These are phyloP conservation scores for Tetrapedia diversipes DNA, from an alignment of 2,888 invertebrate species.

Conservation along the genomic window DNA sequence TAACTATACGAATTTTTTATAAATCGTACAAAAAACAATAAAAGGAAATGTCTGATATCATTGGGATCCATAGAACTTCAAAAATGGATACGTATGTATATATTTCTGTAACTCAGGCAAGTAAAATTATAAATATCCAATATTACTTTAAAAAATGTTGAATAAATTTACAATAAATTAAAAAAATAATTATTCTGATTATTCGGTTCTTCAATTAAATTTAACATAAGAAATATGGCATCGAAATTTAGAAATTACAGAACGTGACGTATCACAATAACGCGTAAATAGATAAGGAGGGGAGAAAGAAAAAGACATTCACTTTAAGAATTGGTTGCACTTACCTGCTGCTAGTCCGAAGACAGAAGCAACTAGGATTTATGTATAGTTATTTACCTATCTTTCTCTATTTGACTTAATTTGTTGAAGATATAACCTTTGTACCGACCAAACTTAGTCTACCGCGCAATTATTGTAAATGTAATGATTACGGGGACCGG, in stretches of 20 bases:
- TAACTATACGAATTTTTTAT: neutral
- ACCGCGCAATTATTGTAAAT: constrained; percentile 48
- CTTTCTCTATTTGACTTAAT: constrained; percentile 6
- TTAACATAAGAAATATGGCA: neutral
- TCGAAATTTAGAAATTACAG: constrained; percentile 2
- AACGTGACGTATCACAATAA: constrained; percentile 53
- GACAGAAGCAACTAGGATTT: constrained; percentile 61
- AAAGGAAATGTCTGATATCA: constrained; percentile 4
- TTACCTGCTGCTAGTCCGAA: constrained; percentile 69
- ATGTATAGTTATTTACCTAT: constrained; percentile 22
- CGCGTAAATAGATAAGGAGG: constrained; percentile 65
- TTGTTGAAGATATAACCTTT: constrained; percentile 27
- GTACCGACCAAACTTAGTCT: constrained; percentile 27
- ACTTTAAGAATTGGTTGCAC: constrained; percentile 33
- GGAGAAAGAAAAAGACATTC: constrained; percentile 34
- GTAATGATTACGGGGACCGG: constrained; percentile 61
- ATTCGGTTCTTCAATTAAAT: neutral
- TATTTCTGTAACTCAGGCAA: constrained; percentile 2
- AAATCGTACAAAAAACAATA: neutral
- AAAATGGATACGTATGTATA: constrained; percentile 12
- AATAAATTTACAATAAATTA: neutral
- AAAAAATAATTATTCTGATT: neutral
- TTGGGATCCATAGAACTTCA: neutral
- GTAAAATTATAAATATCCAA: neutral
- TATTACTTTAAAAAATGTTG: constrained; percentile 4